Percentiles rank a stretch among this genome's conserved stretches.
phyloP scores from a whole-genome alignment of 2,797 vertebrate species.

The Cercopithecus petaurista region DNA sequence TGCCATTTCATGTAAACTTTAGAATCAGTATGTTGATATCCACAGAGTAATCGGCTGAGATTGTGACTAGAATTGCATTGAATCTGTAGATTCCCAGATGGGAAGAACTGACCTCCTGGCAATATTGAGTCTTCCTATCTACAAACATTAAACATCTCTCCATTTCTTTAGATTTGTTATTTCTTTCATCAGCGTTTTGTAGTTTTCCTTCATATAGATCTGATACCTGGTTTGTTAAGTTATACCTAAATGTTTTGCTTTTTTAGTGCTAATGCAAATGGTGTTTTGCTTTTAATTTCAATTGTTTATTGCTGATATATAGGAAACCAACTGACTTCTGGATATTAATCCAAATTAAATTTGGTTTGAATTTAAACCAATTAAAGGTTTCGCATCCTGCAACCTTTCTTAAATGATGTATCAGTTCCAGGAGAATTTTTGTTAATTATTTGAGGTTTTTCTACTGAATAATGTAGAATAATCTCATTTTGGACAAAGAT shows the following conservation, averaged over 20 bases:
- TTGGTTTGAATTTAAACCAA: too few species aligned
- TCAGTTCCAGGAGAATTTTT: not conserved
- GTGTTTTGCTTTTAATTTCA: not conserved
- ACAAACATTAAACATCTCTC: not conserved
- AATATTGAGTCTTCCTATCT: not conserved
- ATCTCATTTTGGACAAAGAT: not conserved
- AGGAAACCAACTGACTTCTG: not conserved
- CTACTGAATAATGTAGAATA: not conserved
- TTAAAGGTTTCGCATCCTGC: not conserved
- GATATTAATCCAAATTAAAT: too few species aligned
- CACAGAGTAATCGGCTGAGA: not conserved
- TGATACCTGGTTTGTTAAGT: not conserved
- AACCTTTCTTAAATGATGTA: not conserved
- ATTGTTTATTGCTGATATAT: not conserved
- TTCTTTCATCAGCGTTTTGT: not conserved
- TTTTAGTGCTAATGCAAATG: not conserved
- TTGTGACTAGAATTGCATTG: not conserved
- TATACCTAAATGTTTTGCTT: not conserved
- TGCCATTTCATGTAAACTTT: not conserved
- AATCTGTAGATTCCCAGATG: not conserved
- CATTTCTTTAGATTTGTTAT: not conserved
- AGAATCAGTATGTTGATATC: not conserved
- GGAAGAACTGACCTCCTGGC: not conserved
- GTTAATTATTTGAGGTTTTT: not conserved
- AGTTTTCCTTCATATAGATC: not conserved